These are phyloP conservation scores for Montipora cactus DNA, from an alignment of 64 coral and sea anemone genomes.

Conservation along the genomic window DNA sequence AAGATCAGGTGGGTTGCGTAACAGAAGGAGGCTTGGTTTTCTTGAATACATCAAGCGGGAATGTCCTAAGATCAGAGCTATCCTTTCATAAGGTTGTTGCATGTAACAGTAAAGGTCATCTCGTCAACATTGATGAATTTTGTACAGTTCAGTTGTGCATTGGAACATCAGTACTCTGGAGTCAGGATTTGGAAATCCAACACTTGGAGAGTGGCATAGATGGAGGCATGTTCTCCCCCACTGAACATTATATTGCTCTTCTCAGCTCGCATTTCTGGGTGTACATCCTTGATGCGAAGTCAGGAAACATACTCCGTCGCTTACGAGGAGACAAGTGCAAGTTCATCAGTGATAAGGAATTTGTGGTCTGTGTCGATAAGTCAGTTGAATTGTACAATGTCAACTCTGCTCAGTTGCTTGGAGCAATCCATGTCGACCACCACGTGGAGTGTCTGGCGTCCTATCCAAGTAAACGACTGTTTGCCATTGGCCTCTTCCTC, in stretches of 20 bases:
- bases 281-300: neutral
- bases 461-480: neutral
- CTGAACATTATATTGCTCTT: neutral
- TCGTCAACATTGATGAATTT: neutral
- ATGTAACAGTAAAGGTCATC: conserved; percentile 27
- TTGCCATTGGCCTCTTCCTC: neutral
- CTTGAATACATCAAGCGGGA: neutral
- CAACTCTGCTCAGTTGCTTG: conserved; percentile 1
- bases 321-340: neutral
- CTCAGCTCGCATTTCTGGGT: too few relatives aligned
- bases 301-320: neutral
- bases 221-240: neutral
- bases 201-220: neutral
- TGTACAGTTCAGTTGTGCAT: neutral
- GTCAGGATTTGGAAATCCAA: neutral
- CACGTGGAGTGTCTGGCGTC: neutral
- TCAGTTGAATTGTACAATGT: conserved; percentile 8
- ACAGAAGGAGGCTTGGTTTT: neutral
- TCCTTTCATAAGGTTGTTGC: neutral
- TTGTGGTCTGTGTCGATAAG: neutral
- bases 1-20: neutral
- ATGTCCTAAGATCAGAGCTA: neutral
- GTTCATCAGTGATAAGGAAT: conserved; percentile 7
- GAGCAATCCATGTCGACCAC: neutral
- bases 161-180: neutral